Percentiles rank a stretch among this genome's conserved stretches.
Conservation (phyloP, 2,888 invertebrate genomes). For the Parapristionchus giblindavisi region DNA sequence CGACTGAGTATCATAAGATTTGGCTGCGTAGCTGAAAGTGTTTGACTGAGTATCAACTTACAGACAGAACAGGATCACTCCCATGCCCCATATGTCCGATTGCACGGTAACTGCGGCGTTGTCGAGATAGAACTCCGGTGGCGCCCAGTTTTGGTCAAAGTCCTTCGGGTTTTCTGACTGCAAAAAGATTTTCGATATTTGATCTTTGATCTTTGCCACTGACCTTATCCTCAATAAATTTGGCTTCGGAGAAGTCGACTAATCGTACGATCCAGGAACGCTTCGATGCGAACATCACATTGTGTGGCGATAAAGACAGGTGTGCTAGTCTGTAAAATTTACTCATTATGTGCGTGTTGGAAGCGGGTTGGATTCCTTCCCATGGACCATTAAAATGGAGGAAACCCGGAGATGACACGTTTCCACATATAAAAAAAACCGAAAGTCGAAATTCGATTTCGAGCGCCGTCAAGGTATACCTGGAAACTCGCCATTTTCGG, state of each 20-base stretch:
- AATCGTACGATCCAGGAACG: slow-evolving; percentile 80
- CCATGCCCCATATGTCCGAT: slow-evolving; percentile 91
- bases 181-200: not conserved
- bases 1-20: not conserved
- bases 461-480: no score
- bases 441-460: no score
- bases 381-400: no score
- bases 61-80: slow-evolving; percentile 88
- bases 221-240: slow-evolving; percentile 75
- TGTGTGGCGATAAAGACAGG: slow-evolving; percentile 90
- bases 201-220: slow-evolving; percentile 1
- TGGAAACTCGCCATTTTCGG: no score
- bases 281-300: slow-evolving; percentile 88
- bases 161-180: slow-evolving; percentile 45
- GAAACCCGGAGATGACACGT: no score
- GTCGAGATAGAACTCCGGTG: slow-evolving; percentile 60
- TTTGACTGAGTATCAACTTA: slow-evolving; percentile 66
- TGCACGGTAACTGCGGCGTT: slow-evolving; percentile 87
- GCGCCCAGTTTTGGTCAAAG: slow-evolving; percentile 63
- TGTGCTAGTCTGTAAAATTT: slow-evolving; percentile 77
- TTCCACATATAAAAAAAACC: no score
- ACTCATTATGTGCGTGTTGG: no score
- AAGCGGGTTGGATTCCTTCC: no score
- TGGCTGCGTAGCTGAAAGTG: not conserved
- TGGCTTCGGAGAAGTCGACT: slow-evolving; percentile 89